Base-by-base conservation (phyloP, 1,140 invertebrate species). In the Potamilus streckersoni region DNA sequence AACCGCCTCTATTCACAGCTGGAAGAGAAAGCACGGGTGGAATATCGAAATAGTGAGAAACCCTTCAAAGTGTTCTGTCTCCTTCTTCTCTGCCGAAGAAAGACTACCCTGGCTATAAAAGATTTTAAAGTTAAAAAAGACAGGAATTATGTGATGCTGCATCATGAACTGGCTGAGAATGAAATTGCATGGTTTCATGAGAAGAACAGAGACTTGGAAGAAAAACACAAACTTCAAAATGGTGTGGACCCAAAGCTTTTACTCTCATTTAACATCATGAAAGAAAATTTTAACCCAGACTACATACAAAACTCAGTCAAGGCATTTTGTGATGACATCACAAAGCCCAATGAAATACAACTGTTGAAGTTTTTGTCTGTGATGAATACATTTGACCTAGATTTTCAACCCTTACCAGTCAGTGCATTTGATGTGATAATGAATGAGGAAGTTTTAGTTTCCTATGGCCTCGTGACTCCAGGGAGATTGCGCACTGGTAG, bases 221-320 rank as follows among this genome's bases (percentile, higher is more conserved):
- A 60, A 31, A 65, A 74, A 16, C 79, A 77, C 58, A 69, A 79
- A 19, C 68, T 75, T n/a, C 64, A 78, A 19, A 56, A 73, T 61
- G 70, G 72, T 27, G 59, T 76, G 20, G 76, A 83, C 69, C 82
- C 82, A 19, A 80, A 82, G 64, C 74, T 76, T 69, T 69, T 84
- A 23, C 80, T 84, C 58, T 77, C 80, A 2, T 84, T 84, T 66
- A 84, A 84, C 57, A 84, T 84, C 19, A 68, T 84, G 73, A 84
- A 79, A 55, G 77, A 79, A 75, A 80, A 79, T 60, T 84, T 84
- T 64, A 76, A 82, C 71, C 61, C 65, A 17, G 74, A 80, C 16
- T 82, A 76, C 65, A 79, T 84, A 59, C 67, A 72, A 31, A 74
- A 72, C 69, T 73, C 74, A 16, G 82, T 84, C 17, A 74, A 64